Conservation (phyloP, 1,140 invertebrate genomes). For the Portunus trituberculatus region DNA sequence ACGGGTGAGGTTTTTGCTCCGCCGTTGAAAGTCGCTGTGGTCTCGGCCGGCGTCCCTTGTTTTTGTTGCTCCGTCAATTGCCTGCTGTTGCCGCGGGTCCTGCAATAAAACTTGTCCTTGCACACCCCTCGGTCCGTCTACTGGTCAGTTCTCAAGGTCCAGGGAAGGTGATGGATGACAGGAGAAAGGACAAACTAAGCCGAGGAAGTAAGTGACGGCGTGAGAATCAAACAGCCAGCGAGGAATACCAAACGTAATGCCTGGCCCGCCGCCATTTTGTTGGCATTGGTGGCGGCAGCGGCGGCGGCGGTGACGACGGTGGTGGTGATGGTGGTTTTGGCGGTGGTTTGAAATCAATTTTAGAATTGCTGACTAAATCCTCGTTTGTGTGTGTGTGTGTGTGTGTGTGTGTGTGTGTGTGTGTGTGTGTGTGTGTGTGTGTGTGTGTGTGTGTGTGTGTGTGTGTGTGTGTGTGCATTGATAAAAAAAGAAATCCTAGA, state of each 20-base stretch:
- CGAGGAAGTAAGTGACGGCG: background rate
- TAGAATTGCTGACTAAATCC: background rate
- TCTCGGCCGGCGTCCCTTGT: slow-evolving; percentile 1
- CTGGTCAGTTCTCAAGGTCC: slow-evolving; percentile 26
- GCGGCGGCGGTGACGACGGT: background rate
- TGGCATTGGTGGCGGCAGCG: background rate
- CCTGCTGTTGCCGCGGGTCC: slow-evolving; percentile 54
- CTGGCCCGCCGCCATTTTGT: slow-evolving; percentile 41
- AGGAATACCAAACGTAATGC: background rate
- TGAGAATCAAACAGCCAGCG: background rate
- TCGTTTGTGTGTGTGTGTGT: background rate
- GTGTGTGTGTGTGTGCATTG: background rate
- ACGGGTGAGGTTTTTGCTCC: slow-evolving; percentile 51
- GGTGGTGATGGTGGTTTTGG: background rate
- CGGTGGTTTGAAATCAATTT: background rate
- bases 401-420: background rate
- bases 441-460: slow-evolving; percentile 7
- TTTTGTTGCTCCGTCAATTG: slow-evolving; percentile 59
- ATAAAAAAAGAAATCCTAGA: no score
- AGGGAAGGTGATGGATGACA: background rate
- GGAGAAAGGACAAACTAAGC: background rate
- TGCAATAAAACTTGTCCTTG: slow-evolving; percentile 60
- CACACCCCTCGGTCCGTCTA: slow-evolving; percentile 25
- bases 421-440: slow-evolving; percentile 20
- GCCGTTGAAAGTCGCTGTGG: slow-evolving; percentile 48